Evolutionary conservation across 2,797 vertebrate species (phyloP).

Genomic region (Chrosomus eos): DNA sequence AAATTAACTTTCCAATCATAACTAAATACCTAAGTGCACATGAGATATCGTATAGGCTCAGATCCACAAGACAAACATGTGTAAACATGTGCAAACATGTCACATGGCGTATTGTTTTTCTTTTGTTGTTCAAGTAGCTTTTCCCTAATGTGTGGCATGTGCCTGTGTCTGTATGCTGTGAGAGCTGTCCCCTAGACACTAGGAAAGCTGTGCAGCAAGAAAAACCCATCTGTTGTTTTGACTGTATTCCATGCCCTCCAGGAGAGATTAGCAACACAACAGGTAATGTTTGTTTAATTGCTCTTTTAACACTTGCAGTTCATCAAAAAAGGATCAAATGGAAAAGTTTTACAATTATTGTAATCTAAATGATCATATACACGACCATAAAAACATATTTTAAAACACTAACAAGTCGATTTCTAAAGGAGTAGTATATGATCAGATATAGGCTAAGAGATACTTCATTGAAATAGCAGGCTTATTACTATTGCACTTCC

Average conservation of each 20-base stretch:
- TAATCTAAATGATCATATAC: neutral
- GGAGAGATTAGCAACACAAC: conserved; percentile 64
- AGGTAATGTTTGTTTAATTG: conserved; percentile 51
- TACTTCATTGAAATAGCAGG: neutral
- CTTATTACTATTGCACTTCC: conserved; percentile 15
- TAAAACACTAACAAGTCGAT: conserved; percentile 3
- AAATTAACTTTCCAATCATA: conserved; percentile 21
- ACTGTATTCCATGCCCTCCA: conserved; percentile 55
- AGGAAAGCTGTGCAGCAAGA: conserved; percentile 56
- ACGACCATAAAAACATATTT: conserved; percentile 25
- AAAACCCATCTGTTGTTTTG: conserved; percentile 62
- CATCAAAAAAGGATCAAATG: conserved; percentile 6
- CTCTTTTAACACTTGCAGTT: conserved; percentile 4
- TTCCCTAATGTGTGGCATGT: conserved; percentile 57
- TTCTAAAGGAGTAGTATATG: no score
- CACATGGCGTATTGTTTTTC: conserved; percentile 43
- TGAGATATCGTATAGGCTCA: conserved; percentile 30
- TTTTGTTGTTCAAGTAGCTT: conserved; percentile 31
- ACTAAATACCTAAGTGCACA: conserved; percentile 3
- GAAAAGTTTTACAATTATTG: neutral
- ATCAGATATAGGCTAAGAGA: no score
- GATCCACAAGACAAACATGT: conserved; percentile 40
- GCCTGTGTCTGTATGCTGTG: conserved; percentile 58
- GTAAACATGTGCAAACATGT: conserved; percentile 58
- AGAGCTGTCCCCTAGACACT: conserved; percentile 54